phyloP scores from a whole-genome alignment of 2,797 vertebrate genomes.

The Sebastes cheni region DNA sequence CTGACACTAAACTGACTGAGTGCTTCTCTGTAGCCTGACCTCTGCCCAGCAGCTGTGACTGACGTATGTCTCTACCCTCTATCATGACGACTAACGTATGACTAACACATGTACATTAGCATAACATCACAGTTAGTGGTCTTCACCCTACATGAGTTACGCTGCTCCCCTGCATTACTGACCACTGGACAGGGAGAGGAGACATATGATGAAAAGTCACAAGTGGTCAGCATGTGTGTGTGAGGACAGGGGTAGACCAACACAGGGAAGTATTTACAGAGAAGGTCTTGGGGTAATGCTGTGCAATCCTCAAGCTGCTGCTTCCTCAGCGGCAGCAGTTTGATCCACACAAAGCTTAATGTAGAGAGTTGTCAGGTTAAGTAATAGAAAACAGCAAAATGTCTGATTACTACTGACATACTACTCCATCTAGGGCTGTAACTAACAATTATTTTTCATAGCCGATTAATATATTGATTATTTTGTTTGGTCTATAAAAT shows the following conservation, averaged over 20 bases:
- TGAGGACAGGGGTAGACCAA: conserved; percentile 14
- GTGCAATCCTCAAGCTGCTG: neutral
- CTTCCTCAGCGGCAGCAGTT: neutral
- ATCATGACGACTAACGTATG: conserved; percentile 35
- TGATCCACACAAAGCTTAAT: neutral
- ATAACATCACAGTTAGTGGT: conserved; percentile 48
- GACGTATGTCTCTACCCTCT: conserved; percentile 29
- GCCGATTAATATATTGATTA: no score
- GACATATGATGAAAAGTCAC: conserved; percentile 77
- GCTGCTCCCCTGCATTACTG: conserved; percentile 48
- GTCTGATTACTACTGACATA: neutral
- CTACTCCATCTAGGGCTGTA: no score
- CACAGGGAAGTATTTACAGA: conserved; percentile 44
- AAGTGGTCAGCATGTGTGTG: conserved; percentile 63
- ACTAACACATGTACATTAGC: conserved; percentile 41
- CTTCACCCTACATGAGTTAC: conserved; percentile 28
- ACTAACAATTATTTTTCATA: no score
- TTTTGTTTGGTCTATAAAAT: no score
- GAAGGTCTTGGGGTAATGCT: conserved; percentile 20
- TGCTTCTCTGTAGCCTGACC: conserved; percentile 48
- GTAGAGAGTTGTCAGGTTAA: neutral
- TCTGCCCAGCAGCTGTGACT: conserved; percentile 53
- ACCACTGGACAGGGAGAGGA: conserved; percentile 41
- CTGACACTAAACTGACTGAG: conserved; percentile 24
- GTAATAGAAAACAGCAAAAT: neutral